phyloP scores from a whole-genome alignment of 2,113 vertebrate species.

The Ammodytes marinus region DNA sequence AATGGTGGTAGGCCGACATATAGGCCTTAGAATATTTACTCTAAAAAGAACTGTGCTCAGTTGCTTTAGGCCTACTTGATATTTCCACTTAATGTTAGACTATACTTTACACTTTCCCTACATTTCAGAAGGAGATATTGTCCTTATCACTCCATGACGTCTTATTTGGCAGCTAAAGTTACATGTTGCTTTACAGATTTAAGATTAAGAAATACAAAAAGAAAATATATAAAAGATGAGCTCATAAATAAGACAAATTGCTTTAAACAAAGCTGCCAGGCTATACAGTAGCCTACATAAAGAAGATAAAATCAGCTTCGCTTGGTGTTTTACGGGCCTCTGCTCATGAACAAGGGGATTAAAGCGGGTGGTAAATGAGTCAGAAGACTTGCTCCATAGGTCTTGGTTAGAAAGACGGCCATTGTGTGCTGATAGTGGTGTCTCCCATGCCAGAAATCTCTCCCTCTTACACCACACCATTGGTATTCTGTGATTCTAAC shows the following conservation, averaged over 20 bases:
- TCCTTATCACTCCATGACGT: not conserved
- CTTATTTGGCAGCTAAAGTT: not conserved
- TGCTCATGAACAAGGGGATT: slow-evolving; percentile 54
- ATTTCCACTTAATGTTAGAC: not conserved
- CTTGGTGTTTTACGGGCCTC: slow-evolving; percentile 15
- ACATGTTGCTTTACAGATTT: not conserved
- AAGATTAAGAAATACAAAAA: no score
- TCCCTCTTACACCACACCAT: slow-evolving; percentile 46
- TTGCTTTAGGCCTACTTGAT: not conserved
- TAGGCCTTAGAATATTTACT: not conserved
- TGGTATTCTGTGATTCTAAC: slow-evolving; percentile 63
- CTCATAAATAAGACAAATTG: not conserved
- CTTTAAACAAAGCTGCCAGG: not conserved
- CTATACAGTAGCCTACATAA: no score
- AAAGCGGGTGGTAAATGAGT: slow-evolving; percentile 25
- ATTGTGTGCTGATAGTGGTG: slow-evolving; percentile 35
- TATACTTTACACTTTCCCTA: not conserved
- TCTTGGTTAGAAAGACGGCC: slow-evolving; percentile 31
- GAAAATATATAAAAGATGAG: no score
- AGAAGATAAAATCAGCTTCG: no score
- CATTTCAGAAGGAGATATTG: not conserved
- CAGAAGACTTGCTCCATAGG: slow-evolving; percentile 26
- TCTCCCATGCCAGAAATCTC: slow-evolving; percentile 21
- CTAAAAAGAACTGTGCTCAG: not conserved
- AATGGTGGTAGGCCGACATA: not conserved